Evolutionary conservation across 2,888 invertebrate species (phyloP).

Genomic region (Ectemnius lituratus): DNA sequence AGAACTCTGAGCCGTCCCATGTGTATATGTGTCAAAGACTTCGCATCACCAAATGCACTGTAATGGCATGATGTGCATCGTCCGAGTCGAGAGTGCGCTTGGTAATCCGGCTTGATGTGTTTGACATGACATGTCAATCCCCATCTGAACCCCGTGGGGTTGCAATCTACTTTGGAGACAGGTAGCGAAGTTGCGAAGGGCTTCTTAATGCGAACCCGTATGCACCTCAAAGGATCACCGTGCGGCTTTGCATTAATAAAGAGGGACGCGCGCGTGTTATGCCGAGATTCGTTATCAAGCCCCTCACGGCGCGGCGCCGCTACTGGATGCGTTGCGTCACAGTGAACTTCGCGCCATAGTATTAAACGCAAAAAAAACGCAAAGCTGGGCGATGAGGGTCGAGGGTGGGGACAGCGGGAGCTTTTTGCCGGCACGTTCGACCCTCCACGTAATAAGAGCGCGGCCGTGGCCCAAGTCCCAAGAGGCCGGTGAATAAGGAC

Average conservation of each 20-base stretch:
- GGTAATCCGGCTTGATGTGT: not conserved
- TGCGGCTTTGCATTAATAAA: constrained; percentile 34
- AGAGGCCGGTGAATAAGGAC: constrained; percentile 68
- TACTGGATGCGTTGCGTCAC: constrained; percentile 46
- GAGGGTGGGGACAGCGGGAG: constrained; percentile 28
- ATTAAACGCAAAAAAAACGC: constrained; percentile 41
- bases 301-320: constrained; percentile 2
- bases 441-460: constrained; percentile 59
- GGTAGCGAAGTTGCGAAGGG: not conserved
- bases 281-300: constrained; percentile 48
- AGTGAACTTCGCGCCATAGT: constrained; percentile 55
- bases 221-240: constrained; percentile 5
- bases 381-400: too few species aligned
- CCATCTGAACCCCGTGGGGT: not conserved
- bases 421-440: constrained; percentile 61
- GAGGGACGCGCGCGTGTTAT: constrained; percentile 26
- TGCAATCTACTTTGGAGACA: constrained; percentile 1
- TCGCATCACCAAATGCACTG: not conserved
- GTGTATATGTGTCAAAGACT: not conserved
- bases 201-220: constrained; percentile 3
- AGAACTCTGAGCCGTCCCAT: too few species aligned
- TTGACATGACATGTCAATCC: not conserved
- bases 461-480: constrained; percentile 61
- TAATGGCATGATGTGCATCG: not conserved
- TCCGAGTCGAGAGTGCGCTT: too few species aligned